Conservation (phyloP, 2,888 invertebrate species). For the Eupithecia inturbata region DNA sequence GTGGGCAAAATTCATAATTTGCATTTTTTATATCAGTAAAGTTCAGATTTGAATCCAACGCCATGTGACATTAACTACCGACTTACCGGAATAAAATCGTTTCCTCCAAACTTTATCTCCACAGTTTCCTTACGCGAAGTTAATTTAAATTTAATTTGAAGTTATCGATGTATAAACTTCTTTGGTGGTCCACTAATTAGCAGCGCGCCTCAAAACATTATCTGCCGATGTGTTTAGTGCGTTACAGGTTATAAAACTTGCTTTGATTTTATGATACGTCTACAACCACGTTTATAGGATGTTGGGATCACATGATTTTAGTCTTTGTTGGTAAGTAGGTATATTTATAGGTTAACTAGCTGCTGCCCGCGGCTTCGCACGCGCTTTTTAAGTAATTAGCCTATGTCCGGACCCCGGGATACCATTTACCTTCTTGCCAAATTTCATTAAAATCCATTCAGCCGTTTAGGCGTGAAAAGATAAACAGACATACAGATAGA, state of each 20-base stretch:
- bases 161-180: conserved; percentile 52
- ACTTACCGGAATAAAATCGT: conserved; percentile 44
- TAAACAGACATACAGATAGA: too few relatives aligned
- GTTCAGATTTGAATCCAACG: conserved; percentile 9
- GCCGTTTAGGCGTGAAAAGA: too few relatives aligned
- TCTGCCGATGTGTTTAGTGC: conserved; percentile 47
- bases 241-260: conserved; percentile 58
- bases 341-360: neutral
- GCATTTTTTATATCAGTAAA: neutral
- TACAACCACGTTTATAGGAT: conserved; percentile 42
- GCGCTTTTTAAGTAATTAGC: too few relatives aligned
- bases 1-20: neutral
- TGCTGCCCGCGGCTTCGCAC: too few relatives aligned
- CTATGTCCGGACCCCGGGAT: too few relatives aligned
- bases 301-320: neutral
- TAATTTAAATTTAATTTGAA: conserved; percentile 50
- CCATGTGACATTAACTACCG: conserved; percentile 37
- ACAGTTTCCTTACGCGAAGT: conserved; percentile 53
- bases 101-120: conserved; percentile 45
- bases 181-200: conserved; percentile 79
- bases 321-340: neutral
- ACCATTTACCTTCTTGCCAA: too few relatives aligned
- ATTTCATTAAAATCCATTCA: too few relatives aligned
- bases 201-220: conserved; percentile 58
- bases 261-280: conserved; percentile 61